A percentile compares a stretch with the other conserved stretches of the same genome.
Evolutionary conservation across 1,140 invertebrate species (phyloP).

Genomic region (Stegodyphus dumicola): DNA sequence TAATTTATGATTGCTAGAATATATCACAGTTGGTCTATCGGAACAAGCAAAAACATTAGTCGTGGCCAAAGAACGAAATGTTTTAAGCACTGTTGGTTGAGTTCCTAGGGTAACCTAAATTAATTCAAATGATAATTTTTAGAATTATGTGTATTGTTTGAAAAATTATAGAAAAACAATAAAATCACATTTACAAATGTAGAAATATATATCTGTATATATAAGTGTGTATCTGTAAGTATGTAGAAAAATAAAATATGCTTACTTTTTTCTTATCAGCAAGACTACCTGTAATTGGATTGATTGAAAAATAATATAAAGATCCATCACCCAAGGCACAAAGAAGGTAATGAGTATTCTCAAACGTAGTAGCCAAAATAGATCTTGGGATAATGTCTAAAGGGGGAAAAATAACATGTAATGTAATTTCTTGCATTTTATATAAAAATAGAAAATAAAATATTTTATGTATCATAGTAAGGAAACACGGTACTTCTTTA

Average conservation of each 20-base stretch:
- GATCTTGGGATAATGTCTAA: conserved; percentile 95
- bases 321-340: conserved; percentile 97
- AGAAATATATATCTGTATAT: too few relatives aligned
- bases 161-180: too few relatives aligned
- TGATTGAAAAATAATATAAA: conserved; percentile 94
- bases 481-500: too few relatives aligned
- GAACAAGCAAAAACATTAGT: conserved; percentile 99
- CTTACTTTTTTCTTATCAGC: conserved; percentile 84
- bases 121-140: conserved; percentile 3
- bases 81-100: conserved; percentile 92
- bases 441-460: too few relatives aligned
- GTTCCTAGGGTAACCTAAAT: conserved; percentile 88
- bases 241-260: background rate
- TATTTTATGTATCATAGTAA: too few relatives aligned
- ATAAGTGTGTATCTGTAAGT: background rate
- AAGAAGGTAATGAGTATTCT: conserved; percentile 86
- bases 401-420: conserved; percentile 62
- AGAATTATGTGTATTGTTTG: background rate
- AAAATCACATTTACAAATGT: too few relatives aligned
- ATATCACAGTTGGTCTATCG: conserved; percentile 97
- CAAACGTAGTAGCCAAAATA: conserved; percentile 93
- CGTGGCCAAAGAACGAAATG: conserved; percentile 90
- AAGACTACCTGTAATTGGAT: conserved; percentile 78
- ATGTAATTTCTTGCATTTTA: too few relatives aligned
- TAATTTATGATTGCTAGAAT: conserved; percentile 98